Percentiles rank a stretch among this genome's conserved stretches.
Evolutionary conservation across 2,888 invertebrate genomes (phyloP).

Genomic region (Mesochorus sp.): DNA sequence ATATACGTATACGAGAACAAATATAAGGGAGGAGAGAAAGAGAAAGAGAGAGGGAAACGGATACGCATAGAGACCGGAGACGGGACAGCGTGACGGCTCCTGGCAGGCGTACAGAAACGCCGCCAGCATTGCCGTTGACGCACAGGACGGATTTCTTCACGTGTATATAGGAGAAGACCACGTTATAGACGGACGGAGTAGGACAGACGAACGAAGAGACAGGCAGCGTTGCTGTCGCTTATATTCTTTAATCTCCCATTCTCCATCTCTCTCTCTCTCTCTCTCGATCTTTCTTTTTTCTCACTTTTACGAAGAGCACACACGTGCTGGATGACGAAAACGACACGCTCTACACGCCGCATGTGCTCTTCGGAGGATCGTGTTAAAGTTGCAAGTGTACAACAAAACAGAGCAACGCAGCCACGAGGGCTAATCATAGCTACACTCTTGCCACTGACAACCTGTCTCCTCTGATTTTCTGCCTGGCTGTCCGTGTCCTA

Average conservation of each 20-base stretch:
- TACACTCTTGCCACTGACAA: slow-evolving; percentile 71
- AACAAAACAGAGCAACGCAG: slow-evolving; percentile 60
- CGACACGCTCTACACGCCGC: slow-evolving; percentile 72
- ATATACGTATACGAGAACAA: too few species aligned
- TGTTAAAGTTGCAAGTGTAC: slow-evolving; percentile 15
- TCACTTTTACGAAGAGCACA: slow-evolving; percentile 30
- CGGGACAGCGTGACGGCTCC: slow-evolving; percentile 82
- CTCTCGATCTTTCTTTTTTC: neutral
- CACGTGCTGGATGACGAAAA: slow-evolving; percentile 71
- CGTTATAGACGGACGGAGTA: too few species aligned
- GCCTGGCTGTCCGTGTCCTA: slow-evolving; percentile 72
- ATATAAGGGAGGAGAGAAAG: slow-evolving; percentile 31
- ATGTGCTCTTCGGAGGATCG: slow-evolving; percentile 65
- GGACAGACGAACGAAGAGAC: neutral
- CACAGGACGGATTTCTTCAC: slow-evolving; percentile 37
- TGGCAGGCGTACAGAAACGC: slow-evolving; percentile 77
- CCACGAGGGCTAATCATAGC: slow-evolving; percentile 80
- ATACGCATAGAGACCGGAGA: slow-evolving; percentile 71
- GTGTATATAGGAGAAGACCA: slow-evolving; percentile 10
- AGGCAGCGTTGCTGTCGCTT: slow-evolving; percentile 20
- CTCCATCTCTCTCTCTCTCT: slow-evolving; percentile 2
- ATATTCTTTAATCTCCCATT: neutral
- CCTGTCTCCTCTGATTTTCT: slow-evolving; percentile 82
- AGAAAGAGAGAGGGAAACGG: slow-evolving; percentile 63
- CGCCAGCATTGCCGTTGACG: slow-evolving; percentile 55